Evolutionary conservation across 2,888 invertebrate species (phyloP).

Genomic region (Scaptomyza flava): DNA sequence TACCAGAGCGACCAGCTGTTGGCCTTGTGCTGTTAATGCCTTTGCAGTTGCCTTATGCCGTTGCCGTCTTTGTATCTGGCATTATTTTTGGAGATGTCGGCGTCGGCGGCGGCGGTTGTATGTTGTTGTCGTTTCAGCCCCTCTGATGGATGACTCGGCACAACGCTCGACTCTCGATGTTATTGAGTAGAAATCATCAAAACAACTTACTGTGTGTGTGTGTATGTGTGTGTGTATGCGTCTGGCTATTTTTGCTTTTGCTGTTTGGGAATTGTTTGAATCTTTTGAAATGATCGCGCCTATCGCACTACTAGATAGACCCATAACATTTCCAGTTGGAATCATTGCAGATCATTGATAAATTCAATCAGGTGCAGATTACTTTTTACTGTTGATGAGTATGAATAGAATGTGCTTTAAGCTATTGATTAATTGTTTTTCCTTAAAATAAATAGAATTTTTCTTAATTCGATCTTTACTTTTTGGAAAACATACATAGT

Average conservation of each 20-base stretch:
- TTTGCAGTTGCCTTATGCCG: constrained; percentile 35
- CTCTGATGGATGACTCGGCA: constrained; percentile 60
- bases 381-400: not conserved
- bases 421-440: not conserved
- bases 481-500: not conserved
- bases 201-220: constrained; percentile 28
- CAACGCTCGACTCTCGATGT: constrained; percentile 22
- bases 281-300: constrained; percentile 35
- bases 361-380: constrained; percentile 42
- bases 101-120: constrained; percentile 30
- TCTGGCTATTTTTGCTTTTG: constrained; percentile 44
- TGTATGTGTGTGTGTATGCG: constrained; percentile 6
- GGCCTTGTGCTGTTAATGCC: constrained; percentile 64
- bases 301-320: constrained; percentile 3
- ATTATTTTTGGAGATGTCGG: constrained; percentile 62
- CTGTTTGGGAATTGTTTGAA: constrained; percentile 22
- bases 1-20: constrained; percentile 60
- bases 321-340: constrained; percentile 45
- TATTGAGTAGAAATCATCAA: constrained; percentile 40
- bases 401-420: not conserved
- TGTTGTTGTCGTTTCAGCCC: constrained; percentile 45
- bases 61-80: constrained; percentile 50
- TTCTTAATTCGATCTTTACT: no score
- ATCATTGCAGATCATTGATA: constrained; percentile 29
- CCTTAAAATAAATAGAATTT: no score